Base-by-base conservation (phyloP, 2,888 invertebrate genomes). In the Drosophila koepferae region DNA sequence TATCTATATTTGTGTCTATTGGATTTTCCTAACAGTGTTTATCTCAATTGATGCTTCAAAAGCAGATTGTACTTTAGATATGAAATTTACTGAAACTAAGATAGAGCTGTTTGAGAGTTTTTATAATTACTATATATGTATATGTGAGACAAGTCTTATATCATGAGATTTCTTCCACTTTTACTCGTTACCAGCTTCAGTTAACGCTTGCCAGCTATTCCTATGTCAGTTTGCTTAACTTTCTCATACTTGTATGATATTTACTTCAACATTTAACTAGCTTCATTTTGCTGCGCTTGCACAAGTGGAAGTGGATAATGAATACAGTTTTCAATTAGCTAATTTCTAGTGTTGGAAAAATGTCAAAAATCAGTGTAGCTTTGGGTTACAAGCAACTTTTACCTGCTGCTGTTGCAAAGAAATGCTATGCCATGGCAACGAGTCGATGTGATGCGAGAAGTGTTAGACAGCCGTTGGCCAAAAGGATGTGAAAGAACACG, bases 351-450 rank as follows among this genome's bases (percentile, higher is more conserved):
- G 49, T 51, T 51, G 6, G 34, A n/a, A 16, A 44, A 44, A 44
- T 58, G 28, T 36, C 16, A 36, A 36, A 44, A 58, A 44, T 44
- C 44, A 44, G 34, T 23, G 34, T 34, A n/a, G 58, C 16, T 41
- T 20, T 12, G 12, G 40, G n/a, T 36, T n/a, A n/a, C 28, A 18
- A 1, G 8, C 36, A 41, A 55, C 34, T 46, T 46, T 9, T 41
- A 12, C 44, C 10, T 53, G 49, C 34, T n/a, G 31, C 31, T 31
- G 48, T 16, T 48, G 48, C 1, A 2, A 44, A 20, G 44, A 44
- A 44, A 44, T 23, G 8, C 28, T 28, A 1, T n/a, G 49, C n/a
- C 31, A 31, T 31, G 49, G 49, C 49, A 49, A 31, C 49, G 48
- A 28, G 28, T 28, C 28, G 28, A 5, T 28, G 28, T 28, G 28